Evolutionary conservation across 2,113 vertebrate genomes (phyloP), one percentile per base, ranked within the genome.

Genomic region (Tachuris rubrigastra): DNA sequence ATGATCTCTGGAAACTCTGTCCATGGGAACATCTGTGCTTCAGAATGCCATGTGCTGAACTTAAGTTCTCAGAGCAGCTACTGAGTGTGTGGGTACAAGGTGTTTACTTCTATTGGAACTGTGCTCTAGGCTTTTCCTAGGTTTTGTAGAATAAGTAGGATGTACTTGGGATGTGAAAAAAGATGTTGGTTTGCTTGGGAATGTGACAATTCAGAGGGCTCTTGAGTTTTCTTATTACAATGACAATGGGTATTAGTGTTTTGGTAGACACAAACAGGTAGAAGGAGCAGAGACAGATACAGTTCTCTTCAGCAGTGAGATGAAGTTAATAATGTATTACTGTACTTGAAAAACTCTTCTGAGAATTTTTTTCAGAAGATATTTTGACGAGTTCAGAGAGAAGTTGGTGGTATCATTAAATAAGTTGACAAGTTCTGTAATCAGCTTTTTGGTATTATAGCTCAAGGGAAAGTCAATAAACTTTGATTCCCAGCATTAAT

Each of bases 401-500:
- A 95, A 92, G 83, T 89, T 94, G 83, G 87, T 97, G 68, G 28
- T 97, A 95, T 97, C 97, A 96, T 96, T 97, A 98, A 98, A 97
- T 97, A 98, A 97, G 90, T 90, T 95, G 97, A 95, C 92, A 97
- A 97, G 87, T 98, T 98, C 95, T 91, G 90, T 96, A 98, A 96
- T 97, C 90, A 96, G 95, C 90, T 97, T 97, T 98, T 97, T 97
- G 95, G 93, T 97, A 97, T 96, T 94, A 84, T 79, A 95, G 97
- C 98, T 97, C 98, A 97, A 98, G 97, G 98, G 98, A 98, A 97
- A 98, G 98, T 98, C 98, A 98, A 98, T 98, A 98, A 98, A 97
- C 98, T 98, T 98, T 98, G 97, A 98, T 98, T 98, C 89, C 65
- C 74, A 95, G 94, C 97, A 98, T 98, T 98, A 98, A 98, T 97